Conservation (phyloP, 2,113 vertebrate genomes). For the Pan troglodytes region NHGRI_mPanTro3-v2.1_pri NC_072421.2:143277501-143278000, state of each 20-base stretch:
- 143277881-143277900: not conserved
- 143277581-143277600: not conserved
- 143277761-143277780: not conserved
- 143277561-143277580: not conserved
- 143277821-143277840: not conserved
- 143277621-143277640: not conserved
- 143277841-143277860: not conserved
- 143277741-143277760: not conserved
- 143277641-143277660: not conserved
- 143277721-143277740: not conserved
- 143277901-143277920: not conserved
- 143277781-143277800: not conserved
- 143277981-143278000: not conserved
- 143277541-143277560: not conserved
- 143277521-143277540: not conserved
- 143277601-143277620: not conserved
- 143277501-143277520: not conserved
- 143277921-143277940: not conserved
- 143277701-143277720: not conserved
- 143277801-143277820: not conserved
- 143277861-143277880: not conserved
- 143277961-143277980: not conserved
- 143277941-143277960: not conserved
- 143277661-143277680: not conserved
- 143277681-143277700: not conserved